A percentile compares a stretch with the other conserved stretches of the same genome.
Evolutionary conservation across 2,888 invertebrate genomes (phyloP).

Genomic region (Brachypalpus laphriformis): DNA sequence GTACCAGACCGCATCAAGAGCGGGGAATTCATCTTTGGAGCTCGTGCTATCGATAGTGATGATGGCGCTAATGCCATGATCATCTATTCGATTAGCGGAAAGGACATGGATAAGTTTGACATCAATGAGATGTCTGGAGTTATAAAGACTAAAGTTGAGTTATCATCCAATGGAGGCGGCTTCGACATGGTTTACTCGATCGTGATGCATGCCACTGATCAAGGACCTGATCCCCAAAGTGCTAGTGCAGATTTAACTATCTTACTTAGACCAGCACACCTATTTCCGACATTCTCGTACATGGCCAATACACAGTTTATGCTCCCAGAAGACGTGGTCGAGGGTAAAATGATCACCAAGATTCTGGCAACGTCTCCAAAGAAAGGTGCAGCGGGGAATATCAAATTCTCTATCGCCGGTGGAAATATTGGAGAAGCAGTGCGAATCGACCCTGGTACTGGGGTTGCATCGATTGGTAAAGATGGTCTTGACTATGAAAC

Average conservation of each 20-base stretch:
- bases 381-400: constrained; percentile 87
- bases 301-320: constrained; percentile 89
- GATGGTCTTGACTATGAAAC: constrained; percentile 94
- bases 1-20: constrained; percentile 91
- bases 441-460: constrained; percentile 89
- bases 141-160: constrained; percentile 89
- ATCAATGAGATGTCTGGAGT: constrained; percentile 93
- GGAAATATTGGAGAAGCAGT: constrained; percentile 96
- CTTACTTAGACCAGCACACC: constrained; percentile 88
- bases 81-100: constrained; percentile 89
- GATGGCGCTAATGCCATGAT: constrained; percentile 92
- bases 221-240: constrained; percentile 87
- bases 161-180: constrained; percentile 85
- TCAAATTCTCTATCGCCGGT: constrained; percentile 94
- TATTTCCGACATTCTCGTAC: constrained; percentile 91
- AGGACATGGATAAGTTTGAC: constrained; percentile 90
- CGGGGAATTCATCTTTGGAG: constrained; percentile 95
- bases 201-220: constrained; percentile 91
- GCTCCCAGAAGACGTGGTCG: constrained; percentile 90
- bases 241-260: constrained; percentile 91
- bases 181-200: constrained; percentile 87
- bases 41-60: constrained; percentile 93
- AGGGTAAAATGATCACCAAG: constrained; percentile 90
- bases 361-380: constrained; percentile 92
- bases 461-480: constrained; percentile 91